phyloP scores from a whole-genome alignment of 2,888 invertebrate species.

The Plebejus argus region DNA sequence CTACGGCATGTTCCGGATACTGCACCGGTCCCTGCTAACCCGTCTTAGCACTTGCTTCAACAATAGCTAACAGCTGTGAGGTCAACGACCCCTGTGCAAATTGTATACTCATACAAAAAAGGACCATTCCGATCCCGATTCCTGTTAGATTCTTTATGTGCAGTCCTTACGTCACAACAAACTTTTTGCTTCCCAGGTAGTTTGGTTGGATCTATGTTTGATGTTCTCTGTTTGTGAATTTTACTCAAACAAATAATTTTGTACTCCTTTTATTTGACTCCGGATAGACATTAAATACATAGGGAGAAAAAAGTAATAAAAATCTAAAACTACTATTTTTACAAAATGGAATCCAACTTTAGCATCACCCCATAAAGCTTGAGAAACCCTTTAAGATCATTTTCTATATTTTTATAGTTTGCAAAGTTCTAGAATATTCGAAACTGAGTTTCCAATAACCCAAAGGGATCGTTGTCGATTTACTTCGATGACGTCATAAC shows the following conservation, averaged over 20 bases:
- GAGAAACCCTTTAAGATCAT: neutral
- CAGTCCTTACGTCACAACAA: constrained; percentile 7
- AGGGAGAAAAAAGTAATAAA: neutral
- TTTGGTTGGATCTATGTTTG: constrained; percentile 31
- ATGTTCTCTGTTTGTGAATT: neutral
- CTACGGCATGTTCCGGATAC: constrained; percentile 70
- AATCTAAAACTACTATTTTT: neutral
- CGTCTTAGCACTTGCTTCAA: constrained; percentile 65
- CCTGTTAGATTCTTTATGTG: constrained; percentile 45
- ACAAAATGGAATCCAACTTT: neutral
- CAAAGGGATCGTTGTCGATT: constrained; percentile 31
- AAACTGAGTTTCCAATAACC: neutral
- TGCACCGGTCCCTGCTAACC: constrained; percentile 68
- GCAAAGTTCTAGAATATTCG: constrained; percentile 32
- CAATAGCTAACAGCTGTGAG: constrained; percentile 77
- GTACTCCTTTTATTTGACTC: neutral
- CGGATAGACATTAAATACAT: neutral
- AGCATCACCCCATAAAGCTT: neutral
- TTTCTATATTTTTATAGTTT: neutral
- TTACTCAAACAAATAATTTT: neutral
- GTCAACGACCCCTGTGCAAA: constrained; percentile 77
- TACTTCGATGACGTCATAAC: constrained; percentile 65
- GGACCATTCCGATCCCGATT: constrained; percentile 60
- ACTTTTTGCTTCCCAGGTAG: neutral
- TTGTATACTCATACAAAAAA: constrained; percentile 70